Base-by-base conservation (phyloP, 2,797 vertebrate species). In the Amblyopsis hoosieri region DNA sequence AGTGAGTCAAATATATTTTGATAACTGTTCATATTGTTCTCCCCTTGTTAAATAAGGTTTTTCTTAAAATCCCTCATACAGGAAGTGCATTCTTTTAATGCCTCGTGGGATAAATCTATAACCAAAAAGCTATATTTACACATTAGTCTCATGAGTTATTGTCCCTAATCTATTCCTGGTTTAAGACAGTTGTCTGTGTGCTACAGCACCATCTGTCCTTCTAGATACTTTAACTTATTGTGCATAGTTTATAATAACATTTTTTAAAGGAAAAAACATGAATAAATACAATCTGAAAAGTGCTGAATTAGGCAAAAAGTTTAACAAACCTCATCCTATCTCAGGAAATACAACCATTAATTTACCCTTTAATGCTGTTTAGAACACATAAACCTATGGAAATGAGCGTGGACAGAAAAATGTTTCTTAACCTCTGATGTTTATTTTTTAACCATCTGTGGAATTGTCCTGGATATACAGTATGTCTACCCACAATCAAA, bases 161-260 rank as follows among this genome's bases (percentile, higher is more conserved):
- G 78, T 80, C 63, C 62, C 2, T 72, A 33, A 55, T 78, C 84
- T 89, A 83, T 89, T 86, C 70, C 64, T 80, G 80, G 81, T 80
- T 55, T 61, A 49, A 64, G 74, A 74, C 72, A 67, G 61, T 69
- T 76, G 69, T 78, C 72, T 72, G 80, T 68, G 58, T 69, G 65
- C 71, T 69, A 77, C 68, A 84, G 83, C 67, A 66, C 51, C 79
- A 80, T 70, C 69, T 75, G 79, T 78, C 74, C 31, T 60, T 46
- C 67, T 75, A 61, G 66, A 52, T 0, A 15, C 64, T 69, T 62
- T 48, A 67, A 66, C 57, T 63, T 42, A 1, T 12, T 2, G 47
- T 5, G 9, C 9, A 42, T 9, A 48, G 12, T 46, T 13, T 13
- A 10, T 10, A 46, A 46, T 46, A 10, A 48, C 3, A 17, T n/a